Evolutionary conservation across 2,797 vertebrate genomes (phyloP).

Genomic region (Euthynnus affinis): DNA sequence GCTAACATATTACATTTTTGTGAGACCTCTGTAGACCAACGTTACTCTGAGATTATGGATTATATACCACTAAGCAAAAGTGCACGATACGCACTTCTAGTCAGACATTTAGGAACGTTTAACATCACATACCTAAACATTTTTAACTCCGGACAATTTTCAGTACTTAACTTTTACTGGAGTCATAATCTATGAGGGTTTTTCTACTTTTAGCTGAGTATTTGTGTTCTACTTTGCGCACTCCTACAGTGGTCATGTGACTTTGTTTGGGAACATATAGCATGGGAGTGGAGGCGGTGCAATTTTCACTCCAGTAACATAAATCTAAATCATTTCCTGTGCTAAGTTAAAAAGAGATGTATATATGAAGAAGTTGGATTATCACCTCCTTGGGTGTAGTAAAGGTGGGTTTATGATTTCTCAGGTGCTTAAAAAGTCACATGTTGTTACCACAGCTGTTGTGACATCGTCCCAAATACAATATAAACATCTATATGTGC

Average conservation of each 20-base stretch:
- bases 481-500: constrained; percentile 72
- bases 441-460: constrained; percentile 26
- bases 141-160: constrained; percentile 32
- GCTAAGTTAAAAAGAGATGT: constrained; percentile 43
- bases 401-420: not conserved
- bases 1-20: not conserved
- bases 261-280: constrained; percentile 75
- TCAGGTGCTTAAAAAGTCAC: constrained; percentile 19
- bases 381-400: not conserved
- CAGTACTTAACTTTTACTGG: constrained; percentile 18
- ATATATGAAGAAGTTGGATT: not conserved
- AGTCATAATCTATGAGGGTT: constrained; percentile 23
- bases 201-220: constrained; percentile 43
- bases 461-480: constrained; percentile 35
- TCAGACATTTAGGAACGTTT: not conserved
- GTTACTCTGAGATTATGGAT: not conserved
- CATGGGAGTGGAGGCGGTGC: constrained; percentile 30
- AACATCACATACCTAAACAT: constrained; percentile 23
- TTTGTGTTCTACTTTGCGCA: constrained; percentile 16
- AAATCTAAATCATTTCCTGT: constrained; percentile 47
- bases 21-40: too few species aligned
- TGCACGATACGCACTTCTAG: not conserved
- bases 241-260: constrained; percentile 53
- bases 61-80: not conserved
- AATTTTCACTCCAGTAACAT: constrained; percentile 34